These are phyloP conservation scores for Volucella inanis DNA, from an alignment of 2,888 invertebrate genomes.

Conservation along the genomic window DNA sequence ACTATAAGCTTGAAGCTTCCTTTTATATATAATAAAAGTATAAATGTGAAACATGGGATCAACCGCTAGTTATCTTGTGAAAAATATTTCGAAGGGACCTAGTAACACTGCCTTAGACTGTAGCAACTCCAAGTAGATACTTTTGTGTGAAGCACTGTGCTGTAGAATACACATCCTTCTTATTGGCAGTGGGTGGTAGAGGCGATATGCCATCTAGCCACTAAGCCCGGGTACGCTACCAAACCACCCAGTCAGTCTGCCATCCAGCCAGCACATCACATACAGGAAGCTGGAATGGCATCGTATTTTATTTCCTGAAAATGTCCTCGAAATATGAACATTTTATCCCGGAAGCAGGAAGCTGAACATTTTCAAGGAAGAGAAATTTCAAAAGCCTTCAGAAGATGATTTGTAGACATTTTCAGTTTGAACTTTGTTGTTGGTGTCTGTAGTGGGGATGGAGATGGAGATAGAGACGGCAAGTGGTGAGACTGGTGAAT, in stretches of 20 bases:
- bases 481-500: slow-evolving; percentile 26
- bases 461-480: slow-evolving; percentile 8
- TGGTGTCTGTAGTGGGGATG: slow-evolving; percentile 52
- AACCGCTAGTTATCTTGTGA: too few relatives aligned
- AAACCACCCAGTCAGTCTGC: too few relatives aligned
- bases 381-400: slow-evolving; percentile 79
- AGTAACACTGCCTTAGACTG: too few relatives aligned
- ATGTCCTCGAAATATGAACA: slow-evolving; percentile 83
- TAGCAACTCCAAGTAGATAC: neutral
- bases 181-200: slow-evolving; percentile 69
- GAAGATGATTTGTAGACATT: slow-evolving; percentile 77
- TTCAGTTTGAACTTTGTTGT: slow-evolving; percentile 72
- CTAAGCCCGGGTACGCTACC: too few relatives aligned
- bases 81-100: too few relatives aligned
- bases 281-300: slow-evolving; percentile 81
- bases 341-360: slow-evolving; percentile 84
- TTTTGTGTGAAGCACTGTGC: slow-evolving; percentile 10
- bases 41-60: too few relatives aligned
- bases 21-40: too few relatives aligned
- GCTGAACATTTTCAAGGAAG: slow-evolving; percentile 83
- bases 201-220: slow-evolving; percentile 4
- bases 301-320: slow-evolving; percentile 83
- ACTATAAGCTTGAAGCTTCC: too few relatives aligned
- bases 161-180: slow-evolving; percentile 35
- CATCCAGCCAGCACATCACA: slow-evolving; percentile 69